Base-by-base conservation (phyloP, 1,140 invertebrate species). In the Mizuhopecten yessoensis region DNA sequence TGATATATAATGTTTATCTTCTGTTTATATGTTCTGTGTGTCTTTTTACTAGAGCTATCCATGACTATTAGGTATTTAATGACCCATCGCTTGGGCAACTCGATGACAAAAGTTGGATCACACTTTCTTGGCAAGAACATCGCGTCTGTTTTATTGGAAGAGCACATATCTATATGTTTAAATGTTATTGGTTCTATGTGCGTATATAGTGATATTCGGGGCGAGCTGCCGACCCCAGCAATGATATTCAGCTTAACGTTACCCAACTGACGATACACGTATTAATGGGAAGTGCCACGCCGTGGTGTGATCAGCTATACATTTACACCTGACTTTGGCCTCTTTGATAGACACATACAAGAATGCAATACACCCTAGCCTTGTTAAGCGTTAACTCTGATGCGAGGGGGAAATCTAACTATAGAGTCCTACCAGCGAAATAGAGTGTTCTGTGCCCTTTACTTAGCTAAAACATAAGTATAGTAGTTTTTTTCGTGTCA, bases 241-340 rank as follows among this genome's bases (percentile, higher is more conserved):
- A 75, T 75, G 57, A 5, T 75, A 75, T 75, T 29, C 23, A n/a
- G 9, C n/a, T 7, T 29, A 29, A 75, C n/a, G 57, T 75, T 75
- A n/a, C 17, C n/a, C 57, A 29, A 3, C 17, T 7, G 57, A 75
- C 57, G 23, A 75, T 75, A 75, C 57, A 7, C 57, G 5, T 29
- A n/a, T 75, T 75, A 75, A 75, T 75, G 57, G 57, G 57, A 75
- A 75, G 57, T 75, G 57, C 57, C 57, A 75, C 23, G 57, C 5
- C 57, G 23, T 17, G 5, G n/a, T 29, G 5, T 17, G 23, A 75
- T 75, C 57, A 0, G 57, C 1, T 75, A 75, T 17, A 17, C 57
- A 29, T 75, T 75, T 5, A 75, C 57, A 75, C 57, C 57, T 75
- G 57, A 75, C n/a, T 17, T 75, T 29, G 57, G 23, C 57, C 57